Evolutionary conservation across 2,113 vertebrate genomes (phyloP).

Genomic region (Platichthys stellatus): DNA sequence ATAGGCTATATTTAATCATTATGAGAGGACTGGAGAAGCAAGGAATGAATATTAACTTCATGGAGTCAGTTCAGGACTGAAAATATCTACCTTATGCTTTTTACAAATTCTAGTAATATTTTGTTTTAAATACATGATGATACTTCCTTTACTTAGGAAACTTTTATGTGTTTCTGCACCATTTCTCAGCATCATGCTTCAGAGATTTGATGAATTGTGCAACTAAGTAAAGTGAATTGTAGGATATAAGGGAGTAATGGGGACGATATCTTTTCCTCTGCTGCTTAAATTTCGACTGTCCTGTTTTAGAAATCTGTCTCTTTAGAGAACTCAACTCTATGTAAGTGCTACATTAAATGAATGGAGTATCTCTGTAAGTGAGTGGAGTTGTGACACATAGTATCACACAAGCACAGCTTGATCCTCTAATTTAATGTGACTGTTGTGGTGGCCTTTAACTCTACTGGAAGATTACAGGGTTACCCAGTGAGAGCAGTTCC

Average conservation of each 20-base stretch:
- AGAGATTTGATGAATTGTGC: neutral
- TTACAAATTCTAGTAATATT: neutral
- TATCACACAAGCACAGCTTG: neutral
- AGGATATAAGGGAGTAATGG: neutral
- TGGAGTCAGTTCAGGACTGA: no score
- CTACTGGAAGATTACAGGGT: conserved; percentile 27
- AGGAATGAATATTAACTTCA: no score
- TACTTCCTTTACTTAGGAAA: no score
- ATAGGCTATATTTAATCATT: neutral
- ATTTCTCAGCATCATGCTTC: no score
- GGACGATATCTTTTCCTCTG: no score
- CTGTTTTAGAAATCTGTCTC: neutral
- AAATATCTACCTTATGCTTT: neutral
- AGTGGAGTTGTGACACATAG: neutral
- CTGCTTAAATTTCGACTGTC: no score
- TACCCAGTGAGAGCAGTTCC: neutral
- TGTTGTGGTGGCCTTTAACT: conserved; percentile 20
- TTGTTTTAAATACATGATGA: neutral
- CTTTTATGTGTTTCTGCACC: no score
- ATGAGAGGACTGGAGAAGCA: no score
- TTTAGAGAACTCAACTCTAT: neutral
- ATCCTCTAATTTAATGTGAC: conserved; percentile 4
- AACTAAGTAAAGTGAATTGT: neutral
- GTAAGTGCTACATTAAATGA: neutral
- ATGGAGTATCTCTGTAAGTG: neutral